Base-by-base conservation (phyloP, 2,888 invertebrate genomes). In the Drosophila austrosaltans region DNA sequence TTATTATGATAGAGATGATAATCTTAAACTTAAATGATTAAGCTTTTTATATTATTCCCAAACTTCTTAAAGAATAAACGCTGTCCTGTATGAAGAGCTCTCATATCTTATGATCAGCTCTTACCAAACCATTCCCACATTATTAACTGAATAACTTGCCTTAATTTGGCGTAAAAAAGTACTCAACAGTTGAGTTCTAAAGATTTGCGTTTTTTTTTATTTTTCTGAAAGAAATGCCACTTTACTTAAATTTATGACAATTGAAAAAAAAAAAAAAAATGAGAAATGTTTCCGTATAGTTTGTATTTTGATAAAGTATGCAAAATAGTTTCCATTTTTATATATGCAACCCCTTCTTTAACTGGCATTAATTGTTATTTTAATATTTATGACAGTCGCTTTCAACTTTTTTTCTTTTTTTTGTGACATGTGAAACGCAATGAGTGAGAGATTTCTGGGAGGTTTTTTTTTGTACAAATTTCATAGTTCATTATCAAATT, bases 401-500 rank as follows among this genome's bases (percentile, higher is more conserved):
- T 62, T 42, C 40, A 62, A 25, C 53, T 59, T 56, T 16, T 16
- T 16, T 56, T 16, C 0, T 16, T 16, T 16, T 16, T 16, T 16
- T 65, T 69, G 85, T 81, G 79, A 81, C 72, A 62, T 73, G 65
- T 65, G 71, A 70, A 66, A 68, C 66, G 71, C 44, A 42, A 60
- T 69, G 66, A 66, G 67, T 84, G 68, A 69, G 42, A 67, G 66
- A 71, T 57, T 76, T 63, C 60, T 59, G 53, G n/a, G 7, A 36
- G 22, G 53, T 39, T 36, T 36, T 36, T 36, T 36, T 36, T 7
- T 25, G 59, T 60, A 39, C 58, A 77, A 81, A 85, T 89, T 84
- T 89, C 77, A 84, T 89, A 84, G 82, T 79, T 83, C 79, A 82
- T 89, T 91, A 89, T 91, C 91, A 82, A 90, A 90, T 90, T 91